A percentile compares a stretch with the other conserved stretches of the same genome.
These are phyloP conservation scores for Parazoanthus swiftii DNA, from an alignment of 92 coral and sea anemone genomes.

Conservation along the genomic window DNA sequence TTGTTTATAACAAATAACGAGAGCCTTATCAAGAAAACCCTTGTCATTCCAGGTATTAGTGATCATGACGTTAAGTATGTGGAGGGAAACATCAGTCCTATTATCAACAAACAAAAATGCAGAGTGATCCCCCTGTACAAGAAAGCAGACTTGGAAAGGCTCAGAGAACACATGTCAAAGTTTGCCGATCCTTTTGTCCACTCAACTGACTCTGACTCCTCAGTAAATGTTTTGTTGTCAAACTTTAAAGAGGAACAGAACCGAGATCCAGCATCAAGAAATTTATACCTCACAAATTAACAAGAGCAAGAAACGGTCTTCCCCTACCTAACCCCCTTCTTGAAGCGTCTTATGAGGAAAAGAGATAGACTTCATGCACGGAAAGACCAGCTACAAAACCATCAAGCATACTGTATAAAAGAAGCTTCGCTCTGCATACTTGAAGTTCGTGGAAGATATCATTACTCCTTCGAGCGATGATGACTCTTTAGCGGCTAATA, in stretches of 20 bases:
- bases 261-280: not conserved
- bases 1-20: not conserved
- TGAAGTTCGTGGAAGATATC: not conserved
- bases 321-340: not conserved
- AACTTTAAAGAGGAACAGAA: not conserved
- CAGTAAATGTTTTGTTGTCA: not conserved
- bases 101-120: not conserved
- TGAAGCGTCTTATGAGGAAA: not conserved
- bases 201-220: not conserved
- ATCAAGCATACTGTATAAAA: constrained; percentile 7
- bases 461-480: not conserved
- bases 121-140: constrained; percentile 13
- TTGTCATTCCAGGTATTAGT: not conserved
- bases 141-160: constrained; percentile 12
- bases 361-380: not conserved
- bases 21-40: not conserved
- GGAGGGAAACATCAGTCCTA: not conserved
- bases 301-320: constrained; percentile 13
- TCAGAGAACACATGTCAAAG: not conserved
- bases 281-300: constrained; percentile 14
- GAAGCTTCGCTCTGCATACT: constrained; percentile 8
- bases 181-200: constrained; percentile 1
- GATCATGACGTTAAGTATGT: not conserved
- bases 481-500: not conserved
- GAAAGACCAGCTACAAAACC: constrained; percentile 25